phyloP scores from a whole-genome alignment of 2,113 vertebrate genomes.

The Gavia stellata region DNA sequence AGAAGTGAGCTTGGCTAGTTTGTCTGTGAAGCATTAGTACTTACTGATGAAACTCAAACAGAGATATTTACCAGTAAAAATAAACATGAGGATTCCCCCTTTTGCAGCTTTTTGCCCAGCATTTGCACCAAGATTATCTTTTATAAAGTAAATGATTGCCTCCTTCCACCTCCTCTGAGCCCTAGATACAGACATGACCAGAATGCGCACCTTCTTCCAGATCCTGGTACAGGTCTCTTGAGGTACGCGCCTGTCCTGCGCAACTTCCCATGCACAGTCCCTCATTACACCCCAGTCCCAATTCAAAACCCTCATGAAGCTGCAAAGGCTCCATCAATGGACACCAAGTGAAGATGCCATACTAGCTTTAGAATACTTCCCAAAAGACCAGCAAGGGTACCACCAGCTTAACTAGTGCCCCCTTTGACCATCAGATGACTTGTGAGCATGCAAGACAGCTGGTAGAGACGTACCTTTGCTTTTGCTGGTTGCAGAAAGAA shows the following conservation, averaged over 20 bases:
- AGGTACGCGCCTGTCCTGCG: fast-evolving
- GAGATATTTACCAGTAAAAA: background rate
- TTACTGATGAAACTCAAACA: background rate
- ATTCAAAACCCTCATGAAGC: background rate
- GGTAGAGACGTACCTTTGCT: constrained; percentile 70
- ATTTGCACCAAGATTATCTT: background rate
- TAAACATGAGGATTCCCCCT: background rate
- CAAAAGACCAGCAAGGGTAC: fast-evolving
- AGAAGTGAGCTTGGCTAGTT: background rate
- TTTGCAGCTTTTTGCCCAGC: background rate
- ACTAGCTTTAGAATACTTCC: background rate
- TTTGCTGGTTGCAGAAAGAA: constrained; percentile 75
- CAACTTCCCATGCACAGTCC: background rate
- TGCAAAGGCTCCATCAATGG: background rate
- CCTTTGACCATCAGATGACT: background rate
- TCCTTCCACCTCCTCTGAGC: background rate
- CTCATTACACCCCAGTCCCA: background rate
- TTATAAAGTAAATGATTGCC: fast-evolving
- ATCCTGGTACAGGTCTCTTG: background rate
- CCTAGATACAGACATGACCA: fast-evolving
- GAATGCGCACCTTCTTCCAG: background rate
- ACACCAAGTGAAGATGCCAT: background rate
- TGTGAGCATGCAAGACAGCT: background rate
- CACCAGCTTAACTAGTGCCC: background rate
- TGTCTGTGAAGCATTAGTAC: background rate